Percentiles rank a stretch among this genome's conserved stretches.
phyloP scores from a whole-genome alignment of 2,797 vertebrate genomes.

The Gadopsis marmoratus region DNA sequence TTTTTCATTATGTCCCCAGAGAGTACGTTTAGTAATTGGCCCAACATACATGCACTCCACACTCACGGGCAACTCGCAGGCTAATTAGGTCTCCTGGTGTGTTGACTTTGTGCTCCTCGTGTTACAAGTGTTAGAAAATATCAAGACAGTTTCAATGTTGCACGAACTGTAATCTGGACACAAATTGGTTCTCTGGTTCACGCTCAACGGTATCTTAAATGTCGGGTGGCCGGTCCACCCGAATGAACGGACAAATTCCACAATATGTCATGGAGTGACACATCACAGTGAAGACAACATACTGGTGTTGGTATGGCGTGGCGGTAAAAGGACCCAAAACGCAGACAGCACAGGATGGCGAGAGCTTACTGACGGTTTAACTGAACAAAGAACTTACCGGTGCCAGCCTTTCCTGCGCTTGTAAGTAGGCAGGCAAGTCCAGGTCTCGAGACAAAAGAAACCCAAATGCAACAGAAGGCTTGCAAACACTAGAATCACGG shows the following conservation, averaged over 20 bases:
- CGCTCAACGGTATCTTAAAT: constrained; percentile 25
- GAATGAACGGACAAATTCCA: constrained; percentile 30
- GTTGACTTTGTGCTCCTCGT: constrained; percentile 2
- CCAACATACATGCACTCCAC: not conserved
- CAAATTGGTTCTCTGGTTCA: constrained; percentile 18
- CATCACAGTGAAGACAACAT: not conserved
- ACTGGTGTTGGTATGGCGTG: too few relatives aligned
- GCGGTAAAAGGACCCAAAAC: too few relatives aligned
- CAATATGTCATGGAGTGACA: constrained; percentile 2
- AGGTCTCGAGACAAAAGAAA: too few relatives aligned
- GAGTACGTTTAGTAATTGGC: constrained; percentile 2
- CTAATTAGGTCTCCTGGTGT: constrained; percentile 7
- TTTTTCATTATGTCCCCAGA: constrained; percentile 3
- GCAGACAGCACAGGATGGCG: too few relatives aligned
- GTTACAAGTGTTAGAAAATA: not conserved
- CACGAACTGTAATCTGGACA: not conserved
- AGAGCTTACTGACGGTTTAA: too few relatives aligned
- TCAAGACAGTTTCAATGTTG: constrained; percentile 20
- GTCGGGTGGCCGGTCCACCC: constrained; percentile 6
- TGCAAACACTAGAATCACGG: too few relatives aligned
- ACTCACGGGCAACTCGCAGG: not conserved
- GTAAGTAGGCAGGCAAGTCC: too few relatives aligned
- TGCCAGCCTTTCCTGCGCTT: too few relatives aligned
- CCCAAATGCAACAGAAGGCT: too few relatives aligned
- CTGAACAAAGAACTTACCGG: too few relatives aligned